phyloP scores from a whole-genome alignment of 2,888 invertebrate species.

The Trichogramma evanescens region DNA sequence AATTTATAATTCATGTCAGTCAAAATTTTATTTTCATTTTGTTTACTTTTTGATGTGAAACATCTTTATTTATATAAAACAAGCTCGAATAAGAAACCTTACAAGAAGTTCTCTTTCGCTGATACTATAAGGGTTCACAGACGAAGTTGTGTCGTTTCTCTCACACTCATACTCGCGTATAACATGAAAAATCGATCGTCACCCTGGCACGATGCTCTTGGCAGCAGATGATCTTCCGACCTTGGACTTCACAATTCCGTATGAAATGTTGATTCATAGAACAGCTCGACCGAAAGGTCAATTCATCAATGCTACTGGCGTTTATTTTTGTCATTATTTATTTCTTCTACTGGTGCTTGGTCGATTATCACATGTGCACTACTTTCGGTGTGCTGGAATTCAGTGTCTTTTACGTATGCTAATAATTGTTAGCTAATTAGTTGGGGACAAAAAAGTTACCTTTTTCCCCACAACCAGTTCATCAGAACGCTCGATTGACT shows the following conservation, averaged over 20 bases:
- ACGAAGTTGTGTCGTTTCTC: no score
- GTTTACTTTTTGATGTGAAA: no score
- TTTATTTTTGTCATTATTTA: background rate
- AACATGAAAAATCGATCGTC: conserved; percentile 12
- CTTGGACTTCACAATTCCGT: conserved; percentile 12
- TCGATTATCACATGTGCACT: conserved; percentile 44
- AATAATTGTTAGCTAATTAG: no score
- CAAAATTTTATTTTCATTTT: no score
- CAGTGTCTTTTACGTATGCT: no score
- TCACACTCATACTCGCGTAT: no score
- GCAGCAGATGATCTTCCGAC: conserved; percentile 12
- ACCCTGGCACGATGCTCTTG: conserved; percentile 2
- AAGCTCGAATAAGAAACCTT: no score
- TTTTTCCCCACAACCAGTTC: conserved; percentile 76
- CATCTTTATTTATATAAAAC: no score
- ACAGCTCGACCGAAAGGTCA: background rate
- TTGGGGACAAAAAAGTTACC: conserved; percentile 36
- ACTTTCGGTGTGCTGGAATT: conserved; percentile 44
- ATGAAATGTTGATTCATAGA: conserved; percentile 16
- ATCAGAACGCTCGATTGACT: conserved; percentile 72
- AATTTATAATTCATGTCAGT: no score
- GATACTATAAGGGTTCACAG: no score
- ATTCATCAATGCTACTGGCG: no score
- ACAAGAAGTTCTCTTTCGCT: no score
- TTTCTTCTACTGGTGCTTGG: conserved; percentile 1